Evolutionary conservation across 2,888 invertebrate species (phyloP).

Genomic region (Ophion slaviceki): DNA sequence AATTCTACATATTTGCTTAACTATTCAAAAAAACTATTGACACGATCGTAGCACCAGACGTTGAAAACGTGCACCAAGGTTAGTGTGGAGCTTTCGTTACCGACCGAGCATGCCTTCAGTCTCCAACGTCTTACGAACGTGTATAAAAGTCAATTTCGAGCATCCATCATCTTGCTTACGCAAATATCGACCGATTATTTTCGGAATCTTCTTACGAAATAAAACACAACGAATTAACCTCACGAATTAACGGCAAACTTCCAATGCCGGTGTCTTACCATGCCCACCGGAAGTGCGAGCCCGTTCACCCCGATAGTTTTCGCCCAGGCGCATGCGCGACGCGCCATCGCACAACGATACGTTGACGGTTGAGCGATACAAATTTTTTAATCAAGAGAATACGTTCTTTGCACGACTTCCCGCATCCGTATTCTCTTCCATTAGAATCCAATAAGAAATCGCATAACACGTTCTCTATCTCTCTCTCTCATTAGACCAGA

Average conservation of each 20-base stretch:
- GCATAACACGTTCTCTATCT: not conserved
- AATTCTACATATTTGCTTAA: not conserved
- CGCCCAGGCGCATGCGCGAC: not conserved
- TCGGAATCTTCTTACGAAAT: not conserved
- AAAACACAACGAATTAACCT: not conserved
- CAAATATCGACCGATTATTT: not conserved
- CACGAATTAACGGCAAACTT: not conserved
- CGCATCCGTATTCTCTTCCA: not conserved
- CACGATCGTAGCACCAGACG: not conserved
- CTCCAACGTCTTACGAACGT: not conserved
- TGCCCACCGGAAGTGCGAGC: not conserved
- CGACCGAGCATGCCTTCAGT: not conserved
- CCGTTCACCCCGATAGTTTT: not conserved
- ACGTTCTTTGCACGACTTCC: not conserved
- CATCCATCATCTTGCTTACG: not conserved
- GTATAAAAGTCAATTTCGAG: not conserved
- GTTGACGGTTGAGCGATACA: not conserved
- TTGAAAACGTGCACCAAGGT: not conserved
- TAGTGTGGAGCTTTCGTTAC: not conserved
- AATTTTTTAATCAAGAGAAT: not conserved
- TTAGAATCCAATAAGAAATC: not conserved
- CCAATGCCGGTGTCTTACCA: not conserved
- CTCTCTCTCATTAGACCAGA: no score
- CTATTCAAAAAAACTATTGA: not conserved
- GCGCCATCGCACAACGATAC: no score